Percentiles rank a stretch among this genome's conserved stretches.
Evolutionary conservation across 2,888 invertebrate species (phyloP).

Genomic region (Boloria selene): DNA sequence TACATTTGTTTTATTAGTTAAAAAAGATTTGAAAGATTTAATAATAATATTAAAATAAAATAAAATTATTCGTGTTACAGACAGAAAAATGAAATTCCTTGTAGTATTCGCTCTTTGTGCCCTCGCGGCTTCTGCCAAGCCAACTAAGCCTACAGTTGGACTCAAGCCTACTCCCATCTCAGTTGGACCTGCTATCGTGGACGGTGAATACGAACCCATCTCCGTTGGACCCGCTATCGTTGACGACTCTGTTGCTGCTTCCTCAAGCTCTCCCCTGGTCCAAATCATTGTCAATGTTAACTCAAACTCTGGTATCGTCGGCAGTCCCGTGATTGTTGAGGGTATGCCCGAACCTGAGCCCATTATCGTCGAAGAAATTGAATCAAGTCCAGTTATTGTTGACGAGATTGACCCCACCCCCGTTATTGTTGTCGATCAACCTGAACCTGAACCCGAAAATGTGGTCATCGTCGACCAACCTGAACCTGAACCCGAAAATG

Average conservation of each 20-base stretch:
- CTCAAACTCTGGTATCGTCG: conserved; percentile 8
- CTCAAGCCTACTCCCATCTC: conserved; percentile 19
- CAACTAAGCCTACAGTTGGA: conserved; percentile 15
- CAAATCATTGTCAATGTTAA: conserved; percentile 46
- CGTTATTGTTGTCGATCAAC: background rate
- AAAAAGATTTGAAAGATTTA: no score
- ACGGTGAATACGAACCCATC: conserved; percentile 31
- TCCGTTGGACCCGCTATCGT: conserved; percentile 44
- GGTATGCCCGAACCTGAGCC: background rate
- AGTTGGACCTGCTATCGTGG: conserved; percentile 33
- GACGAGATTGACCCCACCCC: background rate
- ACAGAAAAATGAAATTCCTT: conserved; percentile 47
- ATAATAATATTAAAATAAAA: no score
- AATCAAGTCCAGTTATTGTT: background rate
- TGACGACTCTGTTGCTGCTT: conserved; percentile 26
- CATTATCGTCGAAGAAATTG: background rate
- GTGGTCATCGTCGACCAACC: background rate
- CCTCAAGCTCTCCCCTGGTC: conserved; percentile 40
- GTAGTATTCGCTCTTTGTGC: conserved; percentile 58
- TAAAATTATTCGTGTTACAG: no score
- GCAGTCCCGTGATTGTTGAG: conserved; percentile 10
- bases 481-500: background rate
- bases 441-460: background rate
- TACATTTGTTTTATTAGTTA: no score
- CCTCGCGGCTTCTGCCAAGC: conserved; percentile 38